phyloP scores from a whole-genome alignment of 2,888 invertebrate species.

The Macaria notata region DNA sequence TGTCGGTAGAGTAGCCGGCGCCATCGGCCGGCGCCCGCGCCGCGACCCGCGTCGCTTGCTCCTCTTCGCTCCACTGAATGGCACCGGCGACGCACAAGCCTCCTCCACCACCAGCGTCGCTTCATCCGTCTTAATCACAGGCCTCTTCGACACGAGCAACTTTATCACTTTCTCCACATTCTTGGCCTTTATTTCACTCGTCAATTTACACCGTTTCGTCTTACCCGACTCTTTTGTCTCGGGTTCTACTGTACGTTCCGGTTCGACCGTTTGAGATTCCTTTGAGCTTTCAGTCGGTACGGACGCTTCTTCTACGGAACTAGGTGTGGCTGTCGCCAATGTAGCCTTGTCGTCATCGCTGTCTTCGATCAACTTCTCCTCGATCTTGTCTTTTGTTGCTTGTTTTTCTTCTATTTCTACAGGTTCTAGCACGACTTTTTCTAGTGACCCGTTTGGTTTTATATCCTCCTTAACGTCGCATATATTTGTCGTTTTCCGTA shows the following conservation, averaged over 20 bases:
- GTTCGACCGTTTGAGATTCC: slow-evolving; percentile 34
- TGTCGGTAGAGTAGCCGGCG: slow-evolving; percentile 40
- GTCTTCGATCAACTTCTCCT: slow-evolving; percentile 23
- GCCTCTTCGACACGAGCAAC: slow-evolving; percentile 68
- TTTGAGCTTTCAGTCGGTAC: slow-evolving; percentile 20
- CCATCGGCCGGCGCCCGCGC: slow-evolving; percentile 30
- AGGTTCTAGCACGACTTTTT: slow-evolving; percentile 31
- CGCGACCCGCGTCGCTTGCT: slow-evolving; percentile 43
- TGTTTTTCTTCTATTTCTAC: slow-evolving; percentile 33
- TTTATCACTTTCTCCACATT: slow-evolving; percentile 72
- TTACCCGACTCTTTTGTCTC: slow-evolving; percentile 27
- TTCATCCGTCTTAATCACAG: slow-evolving; percentile 70
- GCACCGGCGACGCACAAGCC: slow-evolving; percentile 55
- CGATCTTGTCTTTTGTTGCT: slow-evolving; percentile 35
- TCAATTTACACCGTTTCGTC: slow-evolving; percentile 57
- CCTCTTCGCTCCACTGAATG: slow-evolving; percentile 32
- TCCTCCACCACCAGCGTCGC: slow-evolving; percentile 65
- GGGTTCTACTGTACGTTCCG: slow-evolving; percentile 28
- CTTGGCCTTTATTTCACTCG: slow-evolving; percentile 61
- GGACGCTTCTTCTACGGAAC: slow-evolving; percentile 30
- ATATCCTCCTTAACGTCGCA: slow-evolving; percentile 38
- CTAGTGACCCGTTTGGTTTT: slow-evolving; percentile 34
- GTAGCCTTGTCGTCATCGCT: slow-evolving; percentile 20
- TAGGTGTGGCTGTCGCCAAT: slow-evolving; percentile 21
- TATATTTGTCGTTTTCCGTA: slow-evolving; percentile 40